A percentile compares a stretch with the other conserved stretches of the same genome.
These are phyloP conservation scores for Molossus alvarezi DNA, from an alignment of 2,797 vertebrate species.

Conservation along the genomic window DNA sequence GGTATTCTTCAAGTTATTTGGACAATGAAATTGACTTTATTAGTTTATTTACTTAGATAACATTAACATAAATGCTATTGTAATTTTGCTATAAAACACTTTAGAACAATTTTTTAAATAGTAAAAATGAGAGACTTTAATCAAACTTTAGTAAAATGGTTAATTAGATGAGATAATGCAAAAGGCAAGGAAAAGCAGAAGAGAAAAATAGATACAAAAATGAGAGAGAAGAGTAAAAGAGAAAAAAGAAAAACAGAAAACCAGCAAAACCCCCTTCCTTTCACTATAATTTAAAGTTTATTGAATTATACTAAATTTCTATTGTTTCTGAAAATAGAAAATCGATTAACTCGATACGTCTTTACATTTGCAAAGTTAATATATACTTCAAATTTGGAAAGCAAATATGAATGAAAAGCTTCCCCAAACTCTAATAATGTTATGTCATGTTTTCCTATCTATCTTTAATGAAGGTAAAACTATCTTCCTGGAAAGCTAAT, in stretches of 20 bases:
- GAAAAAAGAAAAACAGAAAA: neutral
- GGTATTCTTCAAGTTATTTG: neutral
- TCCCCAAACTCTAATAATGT: neutral
- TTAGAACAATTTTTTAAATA: conserved; percentile 7
- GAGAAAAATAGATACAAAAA: neutral
- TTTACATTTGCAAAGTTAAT: neutral
- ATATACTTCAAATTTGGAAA: neutral
- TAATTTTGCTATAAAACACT: neutral
- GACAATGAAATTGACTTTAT: neutral
- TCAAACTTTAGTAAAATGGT: neutral
- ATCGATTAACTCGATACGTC: neutral
- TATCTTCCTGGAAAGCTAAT: conserved; percentile 16
- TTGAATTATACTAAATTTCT: neutral
- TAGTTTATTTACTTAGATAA: neutral
- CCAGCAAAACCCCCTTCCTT: rapidly evolving
- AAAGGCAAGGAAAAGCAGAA: neutral
- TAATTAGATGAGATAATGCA: neutral
- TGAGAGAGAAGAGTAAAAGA: neutral
- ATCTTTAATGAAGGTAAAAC: neutral
- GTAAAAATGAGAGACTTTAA: neutral
- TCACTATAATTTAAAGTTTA: neutral
- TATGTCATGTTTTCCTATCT: neutral
- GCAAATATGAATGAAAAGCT: neutral
- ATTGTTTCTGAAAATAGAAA: neutral
- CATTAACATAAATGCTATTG: neutral